Conservation (phyloP, 1,140 invertebrate genomes). For the Helicoverpa armigera region DNA sequence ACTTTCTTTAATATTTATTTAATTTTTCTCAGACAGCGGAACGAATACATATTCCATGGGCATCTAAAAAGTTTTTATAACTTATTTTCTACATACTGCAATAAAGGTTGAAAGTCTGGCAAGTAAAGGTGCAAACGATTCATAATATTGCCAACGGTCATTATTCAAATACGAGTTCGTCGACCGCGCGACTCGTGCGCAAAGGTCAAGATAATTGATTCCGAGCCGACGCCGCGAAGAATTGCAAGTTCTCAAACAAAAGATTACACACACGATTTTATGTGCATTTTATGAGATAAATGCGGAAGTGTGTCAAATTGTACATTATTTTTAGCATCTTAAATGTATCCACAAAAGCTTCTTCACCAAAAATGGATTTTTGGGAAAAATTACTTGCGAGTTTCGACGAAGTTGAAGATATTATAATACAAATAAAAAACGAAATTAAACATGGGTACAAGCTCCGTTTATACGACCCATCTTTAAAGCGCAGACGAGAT, state of each 20-base stretch:
- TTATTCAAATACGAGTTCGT: constrained; percentile 52
- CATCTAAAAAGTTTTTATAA: background rate
- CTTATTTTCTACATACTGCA: background rate
- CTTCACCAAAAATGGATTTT: too few species aligned
- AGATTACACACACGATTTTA: constrained; percentile 32
- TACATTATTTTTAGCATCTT: background rate
- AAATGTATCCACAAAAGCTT: background rate
- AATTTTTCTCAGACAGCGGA: background rate
- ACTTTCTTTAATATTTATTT: background rate
- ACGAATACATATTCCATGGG: background rate
- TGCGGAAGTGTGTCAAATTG: constrained; percentile 35
- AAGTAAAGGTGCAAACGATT: constrained; percentile 31
- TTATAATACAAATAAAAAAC: too few species aligned
- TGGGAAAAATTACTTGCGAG: too few species aligned
- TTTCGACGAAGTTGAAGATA: too few species aligned
- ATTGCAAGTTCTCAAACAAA: constrained; percentile 32
- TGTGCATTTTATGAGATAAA: constrained; percentile 37
- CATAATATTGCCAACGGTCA: constrained; percentile 47
- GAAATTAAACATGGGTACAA: too few species aligned
- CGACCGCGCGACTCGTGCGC: constrained; percentile 42
- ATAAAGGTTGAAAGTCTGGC: constrained; percentile 21
- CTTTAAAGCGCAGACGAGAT: too few species aligned
- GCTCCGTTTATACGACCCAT: too few species aligned
- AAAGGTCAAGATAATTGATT: constrained; percentile 56
- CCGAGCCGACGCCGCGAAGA: background rate